Conservation (phyloP, 2,113 vertebrate genomes). For the Tetrax tetrax region DNA sequence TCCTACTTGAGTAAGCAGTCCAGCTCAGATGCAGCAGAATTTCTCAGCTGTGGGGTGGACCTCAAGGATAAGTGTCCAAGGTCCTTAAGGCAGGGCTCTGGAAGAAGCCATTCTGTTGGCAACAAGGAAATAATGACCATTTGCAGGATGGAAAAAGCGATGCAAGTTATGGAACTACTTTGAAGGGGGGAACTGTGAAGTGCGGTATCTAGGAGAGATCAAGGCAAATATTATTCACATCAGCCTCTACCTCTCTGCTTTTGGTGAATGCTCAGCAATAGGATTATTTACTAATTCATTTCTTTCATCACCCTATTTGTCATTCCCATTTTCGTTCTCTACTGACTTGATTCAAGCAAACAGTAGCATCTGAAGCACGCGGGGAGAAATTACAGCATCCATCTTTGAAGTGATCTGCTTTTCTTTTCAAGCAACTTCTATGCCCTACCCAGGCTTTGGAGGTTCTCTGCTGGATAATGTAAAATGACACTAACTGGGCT, state of each 20-base stretch:
- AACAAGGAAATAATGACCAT: background rate
- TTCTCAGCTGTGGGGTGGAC: background rate
- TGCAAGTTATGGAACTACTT: background rate
- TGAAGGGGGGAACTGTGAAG: background rate
- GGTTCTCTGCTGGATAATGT: constrained; percentile 4
- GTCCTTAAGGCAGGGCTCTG: background rate
- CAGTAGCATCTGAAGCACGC: background rate
- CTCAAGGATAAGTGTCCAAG: background rate
- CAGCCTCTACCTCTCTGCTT: background rate
- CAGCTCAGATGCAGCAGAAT: background rate
- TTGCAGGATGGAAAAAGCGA: background rate
- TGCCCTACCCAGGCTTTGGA: background rate
- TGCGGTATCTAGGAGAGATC: background rate
- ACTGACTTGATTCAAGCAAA: constrained; percentile 5
- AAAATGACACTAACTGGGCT: constrained; percentile 35
- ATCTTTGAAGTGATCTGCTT: background rate
- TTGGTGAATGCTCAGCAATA: background rate
- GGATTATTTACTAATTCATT: background rate
- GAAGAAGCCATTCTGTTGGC: background rate
- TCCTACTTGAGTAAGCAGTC: background rate
- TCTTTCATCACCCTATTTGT: background rate
- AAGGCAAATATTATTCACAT: background rate
- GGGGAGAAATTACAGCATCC: background rate
- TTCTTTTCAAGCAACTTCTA: background rate
- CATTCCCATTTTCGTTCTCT: background rate